A percentile compares a stretch with the other conserved stretches of the same genome.
These are phyloP conservation scores for Drosophila merina DNA, from an alignment of 2,888 invertebrate species.

Conservation along the genomic window DNA sequence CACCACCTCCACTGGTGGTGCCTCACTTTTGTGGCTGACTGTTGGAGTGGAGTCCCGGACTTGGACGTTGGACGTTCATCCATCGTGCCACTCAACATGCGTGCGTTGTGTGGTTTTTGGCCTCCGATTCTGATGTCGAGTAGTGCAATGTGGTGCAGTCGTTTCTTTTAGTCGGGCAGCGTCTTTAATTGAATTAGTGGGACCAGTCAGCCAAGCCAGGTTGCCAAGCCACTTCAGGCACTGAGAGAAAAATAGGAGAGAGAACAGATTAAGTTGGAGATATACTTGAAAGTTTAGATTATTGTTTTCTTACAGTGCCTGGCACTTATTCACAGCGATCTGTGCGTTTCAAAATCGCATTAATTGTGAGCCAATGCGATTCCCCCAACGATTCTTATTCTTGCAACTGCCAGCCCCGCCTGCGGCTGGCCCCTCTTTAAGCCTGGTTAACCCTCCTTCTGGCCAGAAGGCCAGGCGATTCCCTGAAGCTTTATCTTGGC, in stretches of 20 bases:
- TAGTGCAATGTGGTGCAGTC: neutral
- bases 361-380: conserved; percentile 65
- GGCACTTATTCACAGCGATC: conserved; percentile 46
- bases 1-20: neutral
- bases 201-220: conserved; percentile 39
- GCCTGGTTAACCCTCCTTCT: neutral
- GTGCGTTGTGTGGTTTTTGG: conserved; percentile 18
- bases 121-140: neutral
- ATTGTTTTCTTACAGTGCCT: conserved; percentile 9
- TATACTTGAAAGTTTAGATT: neutral
- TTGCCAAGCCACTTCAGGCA: neutral
- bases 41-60: conserved; percentile 1
- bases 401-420: conserved; percentile 7
- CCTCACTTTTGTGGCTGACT: neutral
- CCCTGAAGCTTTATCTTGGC: conserved; percentile 45
- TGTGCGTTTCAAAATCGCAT: conserved; percentile 79
- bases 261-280: neutral
- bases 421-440: too few species aligned
- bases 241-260: neutral
- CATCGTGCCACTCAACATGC: conserved; percentile 43
- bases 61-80: conserved; percentile 39
- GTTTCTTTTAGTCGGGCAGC: conserved; percentile 21
- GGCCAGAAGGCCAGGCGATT: neutral
- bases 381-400: conserved; percentile 22
- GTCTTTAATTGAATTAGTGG: conserved; percentile 75